Percentiles rank a stretch among this genome's conserved stretches.
Conservation (phyloP, 64 coral and sea anemone genomes). For the Montipora cactus region DNA sequence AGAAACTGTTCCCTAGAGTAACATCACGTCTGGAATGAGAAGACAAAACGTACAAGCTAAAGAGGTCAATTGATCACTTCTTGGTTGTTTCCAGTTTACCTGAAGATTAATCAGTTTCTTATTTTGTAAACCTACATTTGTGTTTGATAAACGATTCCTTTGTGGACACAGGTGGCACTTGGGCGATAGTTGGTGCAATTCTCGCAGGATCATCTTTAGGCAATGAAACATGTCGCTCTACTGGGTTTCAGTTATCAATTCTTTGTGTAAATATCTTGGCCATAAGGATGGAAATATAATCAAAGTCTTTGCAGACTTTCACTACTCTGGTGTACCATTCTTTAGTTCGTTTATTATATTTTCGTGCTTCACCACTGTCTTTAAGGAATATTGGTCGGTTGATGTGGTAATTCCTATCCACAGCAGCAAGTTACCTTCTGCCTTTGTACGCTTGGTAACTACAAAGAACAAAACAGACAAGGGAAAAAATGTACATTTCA, state of each 20-base stretch:
- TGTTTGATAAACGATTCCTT: neutral
- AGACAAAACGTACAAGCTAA: no score
- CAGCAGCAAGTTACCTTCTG: slow-evolving; percentile 1
- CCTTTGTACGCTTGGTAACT: neutral
- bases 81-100: neutral
- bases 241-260: neutral
- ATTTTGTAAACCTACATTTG: slow-evolving; percentile 4
- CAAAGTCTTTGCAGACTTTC: neutral
- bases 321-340: slow-evolving; percentile 16
- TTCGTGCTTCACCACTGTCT: neutral
- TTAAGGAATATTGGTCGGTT: neutral
- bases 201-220: neutral
- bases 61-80: no score
- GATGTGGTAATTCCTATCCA: neutral
- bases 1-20: no score
- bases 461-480: neutral
- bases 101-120: neutral
- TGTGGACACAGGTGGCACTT: no score
- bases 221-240: neutral
- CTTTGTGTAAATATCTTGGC: neutral
- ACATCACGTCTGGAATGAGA: no score
- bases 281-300: neutral
- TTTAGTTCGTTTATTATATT: neutral
- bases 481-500: no score
- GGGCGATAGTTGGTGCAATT: no score